Evolutionary conservation across 2,888 invertebrate genomes (phyloP), one percentile per base, ranked within the genome.

Genomic region (Amphiduros pacificus): DNA sequence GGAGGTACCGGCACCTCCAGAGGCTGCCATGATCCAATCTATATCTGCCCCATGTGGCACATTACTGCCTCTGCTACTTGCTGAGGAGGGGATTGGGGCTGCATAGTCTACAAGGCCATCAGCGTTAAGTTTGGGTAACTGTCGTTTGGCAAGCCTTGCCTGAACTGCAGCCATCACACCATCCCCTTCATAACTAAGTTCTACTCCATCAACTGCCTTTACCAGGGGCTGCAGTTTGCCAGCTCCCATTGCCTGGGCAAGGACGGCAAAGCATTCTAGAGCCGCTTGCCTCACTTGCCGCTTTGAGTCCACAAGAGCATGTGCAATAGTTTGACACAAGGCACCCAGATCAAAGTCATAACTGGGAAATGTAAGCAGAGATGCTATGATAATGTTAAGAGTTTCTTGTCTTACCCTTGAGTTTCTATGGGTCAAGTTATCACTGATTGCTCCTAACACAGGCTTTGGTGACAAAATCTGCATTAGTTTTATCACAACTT

Each of bases 31-130:
- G 58, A 92, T 88, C 91, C 91, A 92, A 60, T 91, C 90, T 36
- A 91, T 86, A 78, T 92, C 92, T 9, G 89, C 87, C 50, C 89
- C 77, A 60, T 70, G 74, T 55, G 68, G 67, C 57, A 69, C 69
- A 57, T 62, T 65, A 20, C 72, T 63, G 49, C 74, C 71, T 44
- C 76, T 68, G 14, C 78, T 28, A 17, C 78, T 70, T 17, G 79
- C 65, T 11, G 63, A 77, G 9, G 78, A 81, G 57, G 88, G 87
- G 56, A 88, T 84, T 69, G 87, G 87, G n/a, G 89, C 84, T 9
- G 90, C 89, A 80, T 92, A 92, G 66, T 91, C 87, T 4, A 93
- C 87, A 28, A 88, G 86, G 9, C 91, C 91, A 74, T 91, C 90
- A 17, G 86, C 81, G 61, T 88, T 89, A 29, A 88, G 55, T 57